Evolutionary conservation across 1,140 invertebrate species (phyloP), one percentile per base, ranked within the genome.

Genomic region (Hydropsyche tenuis): DNA sequence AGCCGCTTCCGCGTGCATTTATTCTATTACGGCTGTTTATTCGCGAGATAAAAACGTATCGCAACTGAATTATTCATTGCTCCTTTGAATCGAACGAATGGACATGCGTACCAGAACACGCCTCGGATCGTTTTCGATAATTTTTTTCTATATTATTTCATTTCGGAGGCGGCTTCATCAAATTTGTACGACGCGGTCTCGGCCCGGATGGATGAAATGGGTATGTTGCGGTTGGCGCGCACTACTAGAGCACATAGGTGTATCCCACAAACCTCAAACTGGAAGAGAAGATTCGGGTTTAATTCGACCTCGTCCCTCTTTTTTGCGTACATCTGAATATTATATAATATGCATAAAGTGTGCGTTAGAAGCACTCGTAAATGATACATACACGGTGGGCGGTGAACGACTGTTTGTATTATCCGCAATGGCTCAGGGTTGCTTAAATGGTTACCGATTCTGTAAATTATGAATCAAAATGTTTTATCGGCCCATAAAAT

Each of bases 201-300:
- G 20, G 48, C n/a, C 16, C 45, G 16, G 16, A 46, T 46, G 45
- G 45, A 46, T 46, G 16, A 46, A 46, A 46, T 12, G 45, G 45
- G 45, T 46, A 46, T 46, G 45, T 46, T 46, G 45, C 45, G 45
- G 45, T 46, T 16, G 14, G 45, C 18, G 14, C 18, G 45, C 45
- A n/a, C n/a, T n/a, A n/a, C n/a, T n/a, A n/a, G n/a, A n/a, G n/a
- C n/a, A 12, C 14, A 16, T 46, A 16, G 45, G 48, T 53, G n/a
- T 16, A 20, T 20, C 14, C 14, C 20, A 7, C 16, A 53, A 53
- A 53, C 48, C 48, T 53, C 48, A 20, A 53, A n/a, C 48, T 16
- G 16, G 16, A 46, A 46, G 45, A 46, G 48, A 53, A 53, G 48
- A 53, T 53, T 53, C 48, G 20, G 48, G 48, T 53, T 53, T 53